Evolutionary conservation across 1,140 invertebrate species (phyloP).

Genomic region (Aphidius ervi): DNA sequence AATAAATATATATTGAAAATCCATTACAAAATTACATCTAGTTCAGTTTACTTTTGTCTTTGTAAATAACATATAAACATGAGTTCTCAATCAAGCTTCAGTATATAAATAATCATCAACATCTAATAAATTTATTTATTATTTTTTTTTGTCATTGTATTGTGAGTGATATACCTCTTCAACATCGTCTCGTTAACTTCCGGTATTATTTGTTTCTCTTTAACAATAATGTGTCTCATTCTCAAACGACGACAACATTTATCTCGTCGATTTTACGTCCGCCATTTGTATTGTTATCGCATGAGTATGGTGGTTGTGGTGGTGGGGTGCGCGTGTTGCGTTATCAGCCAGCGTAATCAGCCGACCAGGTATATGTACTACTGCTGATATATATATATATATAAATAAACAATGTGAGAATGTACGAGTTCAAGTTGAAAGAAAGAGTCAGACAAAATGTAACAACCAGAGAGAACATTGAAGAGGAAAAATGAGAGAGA

Average conservation of each 20-base stretch:
- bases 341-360: slow-evolving; percentile 38
- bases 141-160: slow-evolving; percentile 3
- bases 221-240: no score
- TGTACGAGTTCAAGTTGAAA: background rate
- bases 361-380: slow-evolving; percentile 22
- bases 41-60: no score
- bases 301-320: slow-evolving; percentile 13
- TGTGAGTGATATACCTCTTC: background rate
- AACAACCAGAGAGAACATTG: no score
- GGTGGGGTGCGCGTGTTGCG: slow-evolving; percentile 20
- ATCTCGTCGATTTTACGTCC: slow-evolving; percentile 20
- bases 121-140: background rate
- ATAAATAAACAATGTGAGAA: no score
- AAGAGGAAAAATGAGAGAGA: no score
- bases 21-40: no score
- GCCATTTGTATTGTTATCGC: slow-evolving; percentile 41
- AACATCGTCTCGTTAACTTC: slow-evolving; percentile 8
- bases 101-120: no score
- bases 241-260: background rate
- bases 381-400: no score
- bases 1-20: no score
- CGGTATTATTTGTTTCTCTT: background rate
- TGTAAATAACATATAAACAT: no score
- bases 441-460: background rate
- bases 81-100: no score